Evolutionary conservation across 2,113 vertebrate species (phyloP).

Genomic region (Prinia subflava): DNA sequence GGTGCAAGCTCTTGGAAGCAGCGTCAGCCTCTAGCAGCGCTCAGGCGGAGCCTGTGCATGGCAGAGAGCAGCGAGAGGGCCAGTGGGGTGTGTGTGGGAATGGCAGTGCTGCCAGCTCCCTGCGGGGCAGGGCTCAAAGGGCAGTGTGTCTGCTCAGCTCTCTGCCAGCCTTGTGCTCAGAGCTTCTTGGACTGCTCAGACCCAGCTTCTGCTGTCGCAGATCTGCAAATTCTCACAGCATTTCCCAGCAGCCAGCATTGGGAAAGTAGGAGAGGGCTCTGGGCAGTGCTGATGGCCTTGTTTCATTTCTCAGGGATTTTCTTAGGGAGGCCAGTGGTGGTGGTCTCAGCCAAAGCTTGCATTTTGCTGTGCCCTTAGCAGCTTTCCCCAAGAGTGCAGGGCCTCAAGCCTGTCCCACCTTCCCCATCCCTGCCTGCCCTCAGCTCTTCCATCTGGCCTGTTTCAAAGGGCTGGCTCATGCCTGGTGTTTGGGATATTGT

Average conservation of each 20-base stretch:
- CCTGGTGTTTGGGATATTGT: neutral
- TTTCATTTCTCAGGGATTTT: neutral
- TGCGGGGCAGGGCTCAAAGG: neutral
- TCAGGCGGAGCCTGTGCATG: neutral
- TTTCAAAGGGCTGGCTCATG: neutral
- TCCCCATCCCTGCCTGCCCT: neutral
- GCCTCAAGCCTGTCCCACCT: neutral
- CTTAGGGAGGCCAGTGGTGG: neutral
- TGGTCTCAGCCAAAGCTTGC: neutral
- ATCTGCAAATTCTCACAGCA: neutral
- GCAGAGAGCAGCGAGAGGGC: neutral
- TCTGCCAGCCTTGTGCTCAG: neutral
- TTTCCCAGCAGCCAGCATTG: fast-evolving
- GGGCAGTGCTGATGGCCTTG: neutral
- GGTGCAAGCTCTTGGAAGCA: neutral
- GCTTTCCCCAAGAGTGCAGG: neutral
- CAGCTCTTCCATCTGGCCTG: neutral
- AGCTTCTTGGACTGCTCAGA: neutral
- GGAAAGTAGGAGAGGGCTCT: neutral
- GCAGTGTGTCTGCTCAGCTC: neutral
- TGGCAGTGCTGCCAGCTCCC: neutral
- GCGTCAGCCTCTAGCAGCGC: neutral
- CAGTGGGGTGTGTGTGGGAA: neutral
- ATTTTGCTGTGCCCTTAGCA: neutral
- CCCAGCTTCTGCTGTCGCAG: neutral